Conservation (phyloP, 2,888 invertebrate genomes). For the Mythimna loreyi region DNA sequence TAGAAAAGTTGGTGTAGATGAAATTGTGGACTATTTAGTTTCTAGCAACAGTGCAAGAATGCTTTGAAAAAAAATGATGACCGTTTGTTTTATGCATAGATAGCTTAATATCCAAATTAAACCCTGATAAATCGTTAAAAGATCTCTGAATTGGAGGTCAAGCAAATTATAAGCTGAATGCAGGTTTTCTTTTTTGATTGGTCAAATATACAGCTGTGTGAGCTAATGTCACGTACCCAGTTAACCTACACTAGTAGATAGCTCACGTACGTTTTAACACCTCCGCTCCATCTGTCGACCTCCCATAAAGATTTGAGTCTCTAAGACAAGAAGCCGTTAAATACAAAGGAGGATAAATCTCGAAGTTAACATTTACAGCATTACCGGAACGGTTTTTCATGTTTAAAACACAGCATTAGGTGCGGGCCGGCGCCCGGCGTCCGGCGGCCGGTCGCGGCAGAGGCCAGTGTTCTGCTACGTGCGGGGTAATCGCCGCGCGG, state of each 20-base stretch:
- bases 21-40: slow-evolving; percentile 7
- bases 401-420: slow-evolving; percentile 89
- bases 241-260: slow-evolving; percentile 40
- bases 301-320: slow-evolving; percentile 65
- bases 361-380: slow-evolving; percentile 84
- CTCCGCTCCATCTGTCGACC: slow-evolving; percentile 52
- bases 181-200: neutral
- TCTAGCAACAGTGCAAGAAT: neutral
- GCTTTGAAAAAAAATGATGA: neutral
- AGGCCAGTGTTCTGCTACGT: slow-evolving; percentile 84
- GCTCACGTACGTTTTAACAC: slow-evolving; percentile 58
- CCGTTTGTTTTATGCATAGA: neutral
- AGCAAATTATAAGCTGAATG: neutral
- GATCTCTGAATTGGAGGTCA: too few relatives aligned
- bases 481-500: slow-evolving; percentile 88
- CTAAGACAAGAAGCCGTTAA: slow-evolving; percentile 73
- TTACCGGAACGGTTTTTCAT: slow-evolving; percentile 89
- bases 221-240: slow-evolving; percentile 12
- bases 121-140: too few relatives aligned
- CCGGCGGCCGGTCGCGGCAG: slow-evolving; percentile 50
- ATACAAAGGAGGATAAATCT: slow-evolving; percentile 80
- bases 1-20: slow-evolving; percentile 6
- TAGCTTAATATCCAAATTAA: neutral
- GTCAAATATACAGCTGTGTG: slow-evolving; percentile 1
- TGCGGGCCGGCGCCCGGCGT: slow-evolving; percentile 68